A percentile compares a stretch with the other conserved stretches of the same genome.
Evolutionary conservation across 2,888 invertebrate genomes (phyloP).

Genomic region (Scaptomyza reducta): DNA sequence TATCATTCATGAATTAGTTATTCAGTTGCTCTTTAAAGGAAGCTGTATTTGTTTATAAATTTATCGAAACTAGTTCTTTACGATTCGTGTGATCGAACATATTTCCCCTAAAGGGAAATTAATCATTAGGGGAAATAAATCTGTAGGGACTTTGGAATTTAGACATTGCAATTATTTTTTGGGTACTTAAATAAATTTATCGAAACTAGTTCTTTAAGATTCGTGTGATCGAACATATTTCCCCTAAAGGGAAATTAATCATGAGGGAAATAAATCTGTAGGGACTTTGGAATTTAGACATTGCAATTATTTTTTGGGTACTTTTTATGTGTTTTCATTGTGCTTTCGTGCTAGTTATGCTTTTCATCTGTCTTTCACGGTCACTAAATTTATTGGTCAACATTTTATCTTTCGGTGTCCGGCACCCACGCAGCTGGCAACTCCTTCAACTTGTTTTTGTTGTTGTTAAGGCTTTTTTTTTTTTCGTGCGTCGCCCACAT

Average conservation of each 20-base stretch:
- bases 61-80: background rate
- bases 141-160: background rate
- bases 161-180: no score
- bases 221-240: background rate
- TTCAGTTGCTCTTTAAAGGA: constrained; percentile 5
- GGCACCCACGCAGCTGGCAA: constrained; percentile 53
- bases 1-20: constrained; percentile 16
- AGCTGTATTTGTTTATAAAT: background rate
- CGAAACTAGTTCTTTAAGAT: background rate
- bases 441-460: constrained; percentile 64
- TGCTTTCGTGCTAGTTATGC: constrained; percentile 41
- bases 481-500: constrained; percentile 63
- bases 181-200: no score
- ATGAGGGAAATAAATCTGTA: background rate
- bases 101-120: background rate
- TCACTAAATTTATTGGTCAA: constrained; percentile 75
- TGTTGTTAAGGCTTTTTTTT: background rate
- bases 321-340: constrained; percentile 33
- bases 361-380: constrained; percentile 67
- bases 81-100: background rate
- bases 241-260: background rate
- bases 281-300: background rate
- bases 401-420: constrained; percentile 62
- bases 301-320: background rate
- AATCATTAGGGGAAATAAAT: background rate